Percentiles rank a stretch among this genome's conserved stretches.
Conservation (phyloP, 2,888 invertebrate species). For the Aphrophora alni region DNA sequence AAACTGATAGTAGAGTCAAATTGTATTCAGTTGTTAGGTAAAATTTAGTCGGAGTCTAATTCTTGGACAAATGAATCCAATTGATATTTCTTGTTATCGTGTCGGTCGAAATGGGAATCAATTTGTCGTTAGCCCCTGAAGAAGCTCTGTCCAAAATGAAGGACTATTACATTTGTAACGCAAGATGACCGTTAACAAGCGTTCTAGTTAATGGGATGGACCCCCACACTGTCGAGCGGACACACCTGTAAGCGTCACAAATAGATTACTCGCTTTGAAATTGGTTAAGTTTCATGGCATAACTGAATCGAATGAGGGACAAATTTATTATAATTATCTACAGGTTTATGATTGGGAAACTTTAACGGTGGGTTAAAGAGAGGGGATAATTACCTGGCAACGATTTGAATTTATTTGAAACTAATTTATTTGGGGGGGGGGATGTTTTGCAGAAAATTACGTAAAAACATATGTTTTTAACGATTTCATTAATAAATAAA, state of each 20-base stretch:
- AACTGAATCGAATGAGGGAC: not conserved
- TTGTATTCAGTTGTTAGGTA: no score
- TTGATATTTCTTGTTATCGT: not conserved
- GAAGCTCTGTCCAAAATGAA: not conserved
- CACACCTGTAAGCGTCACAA: not conserved
- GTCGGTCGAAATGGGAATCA: not conserved
- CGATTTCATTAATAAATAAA: no score
- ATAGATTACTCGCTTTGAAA: not conserved
- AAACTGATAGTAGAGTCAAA: not conserved
- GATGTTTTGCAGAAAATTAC: no score
- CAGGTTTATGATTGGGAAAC: not conserved
- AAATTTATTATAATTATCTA: not conserved
- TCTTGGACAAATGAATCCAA: not conserved
- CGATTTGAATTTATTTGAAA: no score
- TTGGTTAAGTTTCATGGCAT: not conserved
- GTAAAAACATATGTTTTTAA: no score
- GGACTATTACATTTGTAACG: not conserved
- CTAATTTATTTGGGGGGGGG: no score
- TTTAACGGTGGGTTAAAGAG: not conserved
- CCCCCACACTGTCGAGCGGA: not conserved
- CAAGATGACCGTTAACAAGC: not conserved
- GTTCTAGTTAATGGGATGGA: not conserved
- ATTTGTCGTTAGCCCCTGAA: not conserved
- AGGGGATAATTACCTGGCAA: not conserved
- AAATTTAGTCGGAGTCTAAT: no score